Percentiles rank a stretch among this genome's conserved stretches.
phyloP scores from a whole-genome alignment of 2,797 vertebrate genomes.

The Pangasius djambal region DNA sequence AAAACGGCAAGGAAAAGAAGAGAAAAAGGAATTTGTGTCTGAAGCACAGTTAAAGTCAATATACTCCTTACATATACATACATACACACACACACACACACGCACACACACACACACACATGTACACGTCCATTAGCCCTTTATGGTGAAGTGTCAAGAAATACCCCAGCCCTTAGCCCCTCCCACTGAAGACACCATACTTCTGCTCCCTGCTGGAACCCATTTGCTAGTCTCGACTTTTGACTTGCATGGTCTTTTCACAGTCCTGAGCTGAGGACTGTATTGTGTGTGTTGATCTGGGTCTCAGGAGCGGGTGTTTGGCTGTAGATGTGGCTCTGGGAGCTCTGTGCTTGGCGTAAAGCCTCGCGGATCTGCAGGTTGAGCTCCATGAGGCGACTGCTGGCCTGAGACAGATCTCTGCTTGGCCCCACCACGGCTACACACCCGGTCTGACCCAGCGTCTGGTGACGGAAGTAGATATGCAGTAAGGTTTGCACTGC shows the following conservation, averaged over 20 bases:
- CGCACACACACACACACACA: not conserved
- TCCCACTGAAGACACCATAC: slow-evolving; percentile 53
- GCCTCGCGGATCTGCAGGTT: slow-evolving; percentile 96
- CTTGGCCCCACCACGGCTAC: slow-evolving; percentile 90
- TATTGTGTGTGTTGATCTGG: slow-evolving; percentile 52
- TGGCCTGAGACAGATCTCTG: slow-evolving; percentile 92
- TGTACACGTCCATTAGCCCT: slow-evolving; percentile 77
- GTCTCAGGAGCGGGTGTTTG: slow-evolving; percentile 43
- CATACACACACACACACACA: slow-evolving; percentile 13
- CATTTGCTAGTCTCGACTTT: slow-evolving; percentile 48
- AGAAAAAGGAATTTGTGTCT: slow-evolving; percentile 12
- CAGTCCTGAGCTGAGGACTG: slow-evolving; percentile 86
- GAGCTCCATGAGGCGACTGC: slow-evolving; percentile 93
- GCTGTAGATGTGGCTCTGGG: slow-evolving; percentile 64
- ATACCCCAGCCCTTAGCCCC: slow-evolving; percentile 55
- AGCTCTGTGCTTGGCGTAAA: slow-evolving; percentile 84
- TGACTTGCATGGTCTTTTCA: slow-evolving; percentile 69
- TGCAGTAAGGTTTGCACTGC: slow-evolving; percentile 92
- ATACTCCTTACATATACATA: slow-evolving; percentile 62
- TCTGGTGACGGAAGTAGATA: slow-evolving; percentile 98
- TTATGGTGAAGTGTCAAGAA: slow-evolving; percentile 67
- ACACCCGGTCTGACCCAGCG: slow-evolving; percentile 93
- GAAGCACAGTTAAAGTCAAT: slow-evolving; percentile 62
- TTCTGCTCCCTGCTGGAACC: slow-evolving; percentile 50
- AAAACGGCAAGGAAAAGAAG: slow-evolving; percentile 12